Evolutionary conservation across 2,888 invertebrate genomes (phyloP), one percentile per base, ranked within the genome.

Genomic region (Tortrix viridana): DNA sequence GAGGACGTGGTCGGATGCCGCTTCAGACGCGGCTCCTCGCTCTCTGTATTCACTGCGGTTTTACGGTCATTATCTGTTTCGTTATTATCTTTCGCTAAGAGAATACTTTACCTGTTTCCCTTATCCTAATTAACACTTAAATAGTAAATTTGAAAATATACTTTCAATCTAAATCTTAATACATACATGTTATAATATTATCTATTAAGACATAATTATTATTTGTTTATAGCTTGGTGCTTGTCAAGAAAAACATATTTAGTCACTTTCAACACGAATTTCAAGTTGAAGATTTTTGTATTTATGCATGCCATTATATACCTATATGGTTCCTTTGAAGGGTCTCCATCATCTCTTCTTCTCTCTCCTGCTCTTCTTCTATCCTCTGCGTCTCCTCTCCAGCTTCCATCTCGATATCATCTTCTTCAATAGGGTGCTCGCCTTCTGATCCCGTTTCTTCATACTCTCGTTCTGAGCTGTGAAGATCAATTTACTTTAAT

Each of bases 391-490:
- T 86, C 4, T 76, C 80, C 43, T 81, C 81, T 67, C 84, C 85
- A 56, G 86, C 92, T 76, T 92, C 93, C 60, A 76, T 76, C 74
- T 86, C 92, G 71, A 80, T 87, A 60, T 93, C 93, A 65, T 82
- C 76, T 65, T 96, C 96, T 47, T 94, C 95, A 32, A 32, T 32
- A 71, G 94, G 93, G 20, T 95, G 94, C 79, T 96, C 96, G 41
- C 94, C 94, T 74, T 95, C 95, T 20, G 95, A 96, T 69, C 94
- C 95, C 56, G 94, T 94, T 73, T 95, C 96, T 68, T 95, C 92
- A 52, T 92, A 92, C 66, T 92, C 96, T 79, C 95, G 94, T 69
- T 94, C 94, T 32, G 95, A 95, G 76, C 95, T 95, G 73, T 54
- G 66, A 59, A 64, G 9, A 23, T 18, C 41, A 22, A 54, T 19